Base-by-base conservation (phyloP, 2,888 invertebrate species). In the Branchipolynoe longqiensis region DNA sequence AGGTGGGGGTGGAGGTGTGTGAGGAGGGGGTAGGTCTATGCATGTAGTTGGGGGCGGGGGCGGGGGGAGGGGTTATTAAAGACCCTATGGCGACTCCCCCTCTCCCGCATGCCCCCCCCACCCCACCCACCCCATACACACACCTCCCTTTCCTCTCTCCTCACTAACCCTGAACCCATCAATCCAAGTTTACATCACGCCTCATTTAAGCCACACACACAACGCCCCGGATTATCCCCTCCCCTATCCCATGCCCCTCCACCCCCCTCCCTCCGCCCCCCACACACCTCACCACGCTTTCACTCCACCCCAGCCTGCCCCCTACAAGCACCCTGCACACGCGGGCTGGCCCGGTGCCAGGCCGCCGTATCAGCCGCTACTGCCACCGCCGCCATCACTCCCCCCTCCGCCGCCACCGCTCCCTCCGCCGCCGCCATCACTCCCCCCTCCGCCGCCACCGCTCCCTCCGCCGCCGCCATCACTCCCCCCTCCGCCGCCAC, bases 181-280 rank as follows among this genome's bases (percentile, higher is more conserved):
- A 69, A 69, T 69, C 69, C 69, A 33, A 33, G 38, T 69, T 69
- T 36, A 36, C 38, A 69, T 69, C 69, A 69, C 69, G 69, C 38
- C 69, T 69, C 69, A 69, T 69, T 69, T 69, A 69, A 62, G 38
- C 69, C 69, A 25, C 69, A 69, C 33, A 36, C 69, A 18, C 69
- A 8, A 0, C 36, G 69, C 69, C 33, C 69, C 38, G 69, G 69
- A 69, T 69, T 69, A 69, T 36, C 22, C 38, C 12, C 6, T 3
- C 31, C 64, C 64, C 31, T 64, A 28, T 8, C 59, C 59, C 31
- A 48, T 3, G 12, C 64, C 64, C 31, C 33, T 33, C 8, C 59
- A 14, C 31, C 8, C 62, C 25, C 62, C 62, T 31, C 14, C 3
- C 62, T 62, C 18, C 62, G 3, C 8, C 31, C 3, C 31, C 28